phyloP scores from a whole-genome alignment of 2,888 invertebrate genomes.

The Phymatocera aterrima region DNA sequence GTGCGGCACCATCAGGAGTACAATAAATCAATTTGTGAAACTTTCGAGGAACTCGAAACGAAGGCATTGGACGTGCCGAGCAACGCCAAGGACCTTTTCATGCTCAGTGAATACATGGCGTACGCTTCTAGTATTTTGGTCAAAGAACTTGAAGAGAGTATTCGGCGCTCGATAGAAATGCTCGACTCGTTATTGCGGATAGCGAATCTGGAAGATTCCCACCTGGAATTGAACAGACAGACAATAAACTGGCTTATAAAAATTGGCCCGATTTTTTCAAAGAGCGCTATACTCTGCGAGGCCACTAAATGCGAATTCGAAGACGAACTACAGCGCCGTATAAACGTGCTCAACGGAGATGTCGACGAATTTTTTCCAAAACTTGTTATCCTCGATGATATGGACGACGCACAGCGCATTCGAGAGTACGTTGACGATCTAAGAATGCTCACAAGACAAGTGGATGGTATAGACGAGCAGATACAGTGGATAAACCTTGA shows the following conservation, averaged over 20 bases:
- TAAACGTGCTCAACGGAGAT: conserved; percentile 75
- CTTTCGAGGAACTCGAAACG: conserved; percentile 74
- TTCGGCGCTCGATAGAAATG: conserved; percentile 70
- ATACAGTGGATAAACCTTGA: conserved; percentile 78
- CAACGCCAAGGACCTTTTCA: conserved; percentile 76
- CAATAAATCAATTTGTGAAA: conserved; percentile 70
- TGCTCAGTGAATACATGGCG: conserved; percentile 76
- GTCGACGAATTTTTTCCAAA: conserved; percentile 76
- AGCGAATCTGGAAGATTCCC: conserved; percentile 74
- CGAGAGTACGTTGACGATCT: conserved; percentile 77
- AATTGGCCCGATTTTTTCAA: conserved; percentile 77
- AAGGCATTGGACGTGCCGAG: conserved; percentile 75
- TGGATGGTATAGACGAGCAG: conserved; percentile 74
- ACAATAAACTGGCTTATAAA: conserved; percentile 77
- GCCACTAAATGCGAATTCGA: conserved; percentile 77
- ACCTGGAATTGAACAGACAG: conserved; percentile 75
- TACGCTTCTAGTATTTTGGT: conserved; percentile 75
- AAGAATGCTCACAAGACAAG: conserved; percentile 73
- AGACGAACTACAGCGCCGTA: conserved; percentile 75
- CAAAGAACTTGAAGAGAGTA: conserved; percentile 73
- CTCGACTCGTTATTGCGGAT: conserved; percentile 73
- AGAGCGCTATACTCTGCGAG: conserved; percentile 77
- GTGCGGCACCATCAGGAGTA: conserved; percentile 61
- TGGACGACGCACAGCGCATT: conserved; percentile 77
- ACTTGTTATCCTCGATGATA: conserved; percentile 77